Evolutionary conservation across 2,888 invertebrate species (phyloP).

Genomic region (Drosophila anomalata): DNA sequence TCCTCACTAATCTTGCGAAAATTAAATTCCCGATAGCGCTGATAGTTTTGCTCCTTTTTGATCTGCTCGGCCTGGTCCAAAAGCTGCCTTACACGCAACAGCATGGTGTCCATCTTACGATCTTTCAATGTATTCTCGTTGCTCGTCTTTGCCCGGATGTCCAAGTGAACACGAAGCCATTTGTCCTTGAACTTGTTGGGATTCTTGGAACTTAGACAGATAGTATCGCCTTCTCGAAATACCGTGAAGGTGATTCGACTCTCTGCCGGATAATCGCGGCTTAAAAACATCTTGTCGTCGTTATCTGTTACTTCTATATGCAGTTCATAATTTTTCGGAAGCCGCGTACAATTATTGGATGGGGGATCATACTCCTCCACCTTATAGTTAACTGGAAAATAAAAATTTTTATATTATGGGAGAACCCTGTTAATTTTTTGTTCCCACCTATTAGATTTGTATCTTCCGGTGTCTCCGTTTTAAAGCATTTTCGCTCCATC

Average conservation of each 20-base stretch:
- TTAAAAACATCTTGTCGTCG: constrained; percentile 95
- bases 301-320: constrained; percentile 98
- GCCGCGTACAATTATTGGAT: constrained; percentile 97
- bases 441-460: constrained; percentile 96
- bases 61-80: constrained; percentile 99
- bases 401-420: background rate
- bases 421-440: no score
- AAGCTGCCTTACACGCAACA: constrained; percentile 96
- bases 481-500: constrained; percentile 99
- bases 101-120: constrained; percentile 91
- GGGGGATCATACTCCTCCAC: constrained; percentile 97
- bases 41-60: constrained; percentile 99
- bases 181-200: constrained; percentile 99
- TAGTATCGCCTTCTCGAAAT: constrained; percentile 98
- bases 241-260: constrained; percentile 97
- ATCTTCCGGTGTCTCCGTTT: constrained; percentile 99
- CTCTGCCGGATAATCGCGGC: constrained; percentile 96
- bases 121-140: constrained; percentile 85
- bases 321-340: constrained; percentile 98
- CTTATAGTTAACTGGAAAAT: constrained; percentile 94
- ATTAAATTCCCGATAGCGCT: constrained; percentile 98
- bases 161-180: constrained; percentile 96
- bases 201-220: constrained; percentile 99
- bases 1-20: constrained; percentile 99
- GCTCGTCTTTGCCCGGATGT: constrained; percentile 99